Evolutionary conservation across 2,113 vertebrate species (phyloP), one percentile per base, ranked within the genome.

Genomic region (Trogon melanurus): DNA sequence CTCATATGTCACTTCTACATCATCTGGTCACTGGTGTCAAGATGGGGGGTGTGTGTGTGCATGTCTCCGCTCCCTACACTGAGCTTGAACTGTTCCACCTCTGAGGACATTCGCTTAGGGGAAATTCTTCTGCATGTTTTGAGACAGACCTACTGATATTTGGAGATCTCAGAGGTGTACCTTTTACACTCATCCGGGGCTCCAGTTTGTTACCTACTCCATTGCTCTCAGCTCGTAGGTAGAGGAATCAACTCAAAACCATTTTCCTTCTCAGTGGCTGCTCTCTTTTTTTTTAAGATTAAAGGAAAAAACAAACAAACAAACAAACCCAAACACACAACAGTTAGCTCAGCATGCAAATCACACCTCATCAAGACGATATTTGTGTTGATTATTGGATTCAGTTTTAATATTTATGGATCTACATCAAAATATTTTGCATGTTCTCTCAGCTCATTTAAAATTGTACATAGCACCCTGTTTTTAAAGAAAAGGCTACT

Each of bases 391-490:
- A 57, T 26, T 67, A 12, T 3, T 1, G 26, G 62, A 67, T 17
- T 67, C 8, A 60, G 32, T 69, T 83, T 87, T 78, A 25, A 54
- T 58, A 27, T 1, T 6, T 29, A 45, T 51, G 11, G 13, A 45
- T 74, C 6, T 58, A 47, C 21, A 12, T 71, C 51, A 74, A 47
- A 41, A 13, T 1, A 36, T 78, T 65, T 79, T 81, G 3, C 8
- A 58, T 6, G 27, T 67, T 70, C 38, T 81, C 8, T 83, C 32
- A 73, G 19, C 4, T 73, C 4, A 54, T 53, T 89, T 62, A 45
- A 53, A 50, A 53, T 16, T 56, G 36, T 51, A 51, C 6, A 14
- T 22, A 50, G 4, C 8, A 47, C 6, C 0, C 0, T 58, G 41
- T 58, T 79, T 79, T 57, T 76, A 26, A 65, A 89, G 66, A 50